Base-by-base conservation (phyloP, 2,888 invertebrate species). In the Macaria notata region DNA sequence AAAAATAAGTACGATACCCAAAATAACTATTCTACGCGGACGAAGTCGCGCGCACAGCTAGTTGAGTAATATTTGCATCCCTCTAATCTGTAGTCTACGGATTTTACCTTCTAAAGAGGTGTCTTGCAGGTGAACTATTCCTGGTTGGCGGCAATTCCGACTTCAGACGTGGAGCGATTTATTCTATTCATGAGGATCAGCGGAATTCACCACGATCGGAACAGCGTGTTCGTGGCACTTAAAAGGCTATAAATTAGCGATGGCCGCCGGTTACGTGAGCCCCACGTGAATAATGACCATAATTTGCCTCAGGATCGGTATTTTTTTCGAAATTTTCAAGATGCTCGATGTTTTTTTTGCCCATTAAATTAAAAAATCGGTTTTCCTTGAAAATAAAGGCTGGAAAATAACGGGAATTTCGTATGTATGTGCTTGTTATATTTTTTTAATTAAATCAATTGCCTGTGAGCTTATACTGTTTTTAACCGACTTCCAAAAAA, bases 241-340 rank as follows among this genome's bases (percentile, higher is more conserved):
- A 82, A 83, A 84, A 85, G 81, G 78, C 76, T 75, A 79, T 84
- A 86, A 85, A 85, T 87, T 84, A 82, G 69, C 71, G 75, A 71
- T 74, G 75, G 73, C 73, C 72, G 72, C 76, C 72, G 72, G 72
- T 56, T 65, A 76, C 75, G 72, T 76, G 72, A 75, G 76, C 73
- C 45, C 71, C 73, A 65, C 66, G 71, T 81, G 83, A 84, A 78
- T 81, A 83, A 85, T 84, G 72, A 77, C 75, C 62, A 39, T 56
- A 57, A 56, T 56, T 53, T 65, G 57, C 42, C 56, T 44, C 45
- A 19, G 52, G 50, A 58, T 46, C 42, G 46, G 46, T 46, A 43
- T 39, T 54, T 4, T 48, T 56, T 19, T 9, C 33, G 42, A 38
- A 38, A 41, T 46, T 55, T 49, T 55, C 9, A 39, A 36, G 38